These are phyloP conservation scores for Xiphorhynchus elegans DNA, from an alignment of 2,113 vertebrate species.

Conservation along the genomic window DNA sequence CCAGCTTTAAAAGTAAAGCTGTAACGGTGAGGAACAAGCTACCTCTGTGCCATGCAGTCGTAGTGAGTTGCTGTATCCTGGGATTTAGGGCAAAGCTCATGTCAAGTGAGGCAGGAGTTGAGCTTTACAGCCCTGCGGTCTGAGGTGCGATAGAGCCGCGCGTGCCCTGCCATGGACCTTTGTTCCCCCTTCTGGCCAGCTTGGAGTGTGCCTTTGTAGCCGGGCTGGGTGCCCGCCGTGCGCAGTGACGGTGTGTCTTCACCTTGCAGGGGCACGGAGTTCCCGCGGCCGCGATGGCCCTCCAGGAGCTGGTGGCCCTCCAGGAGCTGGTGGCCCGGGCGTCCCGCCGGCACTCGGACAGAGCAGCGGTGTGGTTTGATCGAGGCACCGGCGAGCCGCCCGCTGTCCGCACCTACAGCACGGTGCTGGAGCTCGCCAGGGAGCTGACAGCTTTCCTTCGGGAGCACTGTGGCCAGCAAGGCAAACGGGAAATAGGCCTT, in stretches of 20 bases:
- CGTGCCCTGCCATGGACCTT: fast-evolving
- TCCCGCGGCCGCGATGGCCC: slow-evolving; percentile 54
- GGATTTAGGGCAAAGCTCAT: neutral
- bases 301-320: slow-evolving; percentile 82
- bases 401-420: slow-evolving; percentile 68
- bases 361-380: slow-evolving; percentile 83
- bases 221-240: too few relatives aligned
- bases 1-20: neutral
- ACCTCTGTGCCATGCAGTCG: fast-evolving
- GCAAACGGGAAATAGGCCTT: slow-evolving; percentile 78
- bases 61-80: neutral
- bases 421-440: slow-evolving; percentile 52
- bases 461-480: slow-evolving; percentile 25
- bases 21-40: neutral
- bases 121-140: fast-evolving
- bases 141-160: neutral
- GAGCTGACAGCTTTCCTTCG: slow-evolving; percentile 77
- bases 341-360: slow-evolving; percentile 56
- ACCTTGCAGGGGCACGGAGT: neutral
- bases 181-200: fast-evolving
- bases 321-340: slow-evolving; percentile 79
- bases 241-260: too few relatives aligned
- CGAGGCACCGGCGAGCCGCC: slow-evolving; percentile 15
- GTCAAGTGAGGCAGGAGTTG: neutral
- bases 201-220: too few relatives aligned